Evolutionary conservation across 2,113 vertebrate species (phyloP).

Genomic region (Galemys pyrenaicus): DNA sequence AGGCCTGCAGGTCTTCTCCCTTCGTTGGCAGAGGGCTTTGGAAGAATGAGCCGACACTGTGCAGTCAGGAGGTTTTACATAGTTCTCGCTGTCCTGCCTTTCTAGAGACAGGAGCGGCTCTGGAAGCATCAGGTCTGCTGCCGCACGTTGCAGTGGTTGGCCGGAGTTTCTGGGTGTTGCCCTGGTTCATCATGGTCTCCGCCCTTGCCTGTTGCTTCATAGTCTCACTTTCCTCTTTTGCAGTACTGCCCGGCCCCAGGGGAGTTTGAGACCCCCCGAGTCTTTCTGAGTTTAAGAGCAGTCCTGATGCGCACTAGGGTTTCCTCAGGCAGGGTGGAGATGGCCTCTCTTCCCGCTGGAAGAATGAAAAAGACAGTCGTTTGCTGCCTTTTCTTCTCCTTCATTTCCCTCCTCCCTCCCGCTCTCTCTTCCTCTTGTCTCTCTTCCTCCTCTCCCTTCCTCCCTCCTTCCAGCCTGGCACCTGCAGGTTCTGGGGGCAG

Average conservation of each 20-base stretch:
- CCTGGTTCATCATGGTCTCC: background rate
- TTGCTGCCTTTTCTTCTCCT: fast-evolving
- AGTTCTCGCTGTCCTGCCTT: background rate
- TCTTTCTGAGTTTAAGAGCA: background rate
- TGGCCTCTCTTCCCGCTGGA: background rate
- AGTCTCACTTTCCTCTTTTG: background rate
- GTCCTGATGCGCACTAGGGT: background rate
- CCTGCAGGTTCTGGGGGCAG: background rate
- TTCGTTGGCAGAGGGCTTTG: background rate
- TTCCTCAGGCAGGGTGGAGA: background rate
- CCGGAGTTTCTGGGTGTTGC: background rate
- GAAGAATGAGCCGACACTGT: background rate
- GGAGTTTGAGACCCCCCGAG: background rate
- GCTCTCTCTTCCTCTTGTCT: fast-evolving
- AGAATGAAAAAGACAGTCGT: background rate
- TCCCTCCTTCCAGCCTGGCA: too few relatives aligned
- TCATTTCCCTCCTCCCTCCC: background rate
- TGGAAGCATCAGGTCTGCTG: background rate
- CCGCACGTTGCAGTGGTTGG: background rate
- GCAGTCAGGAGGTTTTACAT: background rate
- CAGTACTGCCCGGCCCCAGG: too few relatives aligned
- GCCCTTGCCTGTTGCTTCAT: too few relatives aligned
- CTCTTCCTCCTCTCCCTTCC: fast-evolving
- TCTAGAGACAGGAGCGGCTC: background rate
- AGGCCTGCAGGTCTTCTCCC: background rate